Evolutionary conservation across 2,797 vertebrate species (phyloP), one percentile per base, ranked within the genome.

Genomic region (Danio jaintianensis): DNA sequence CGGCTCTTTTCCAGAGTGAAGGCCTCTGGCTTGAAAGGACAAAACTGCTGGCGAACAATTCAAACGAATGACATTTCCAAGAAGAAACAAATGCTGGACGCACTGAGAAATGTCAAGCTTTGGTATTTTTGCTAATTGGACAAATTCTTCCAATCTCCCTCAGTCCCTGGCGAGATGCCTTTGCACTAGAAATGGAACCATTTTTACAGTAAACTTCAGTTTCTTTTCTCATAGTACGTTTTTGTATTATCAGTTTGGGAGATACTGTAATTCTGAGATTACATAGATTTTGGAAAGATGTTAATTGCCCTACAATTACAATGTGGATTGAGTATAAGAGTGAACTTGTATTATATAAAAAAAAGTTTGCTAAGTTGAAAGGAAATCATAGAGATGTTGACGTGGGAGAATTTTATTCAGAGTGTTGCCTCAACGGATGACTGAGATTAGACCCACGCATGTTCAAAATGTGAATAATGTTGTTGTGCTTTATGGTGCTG

Each of bases 31-130:
- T 58, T 68, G 56, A 63, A 66, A 75, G 47, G 66, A 75, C 42
- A 63, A 64, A 48, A n/a, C 61, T 62, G 52, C 70, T 59, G 78
- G 73, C 59, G 29, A 66, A 73, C 66, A 63, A 81, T 84, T 82
- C 68, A 79, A 83, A 81, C 78, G 69, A 81, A 47, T 82, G 85
- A 77, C 77, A 85, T 86, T 86, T 86, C 40, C 40, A 45, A 16
- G 56, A 75, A 70, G 40, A 81, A 79, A 81, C 59, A 64, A 71
- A 76, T 59, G 52, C 67, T 69, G 45, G 50, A 75, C 4, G 12
- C 52, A 52, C 38, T 58, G 66, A 72, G 69, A 83, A 81, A 86
- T 85, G 81, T 80, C 82, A 84, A 62, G 59, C 66, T 75, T 52
- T 80, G 69, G 74, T 78, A 70, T 84, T 80, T 85, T 78, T 84